These are phyloP conservation scores for Cyanoliseus patagonus DNA, from an alignment of 2,113 vertebrate genomes.

Conservation along the genomic window DNA sequence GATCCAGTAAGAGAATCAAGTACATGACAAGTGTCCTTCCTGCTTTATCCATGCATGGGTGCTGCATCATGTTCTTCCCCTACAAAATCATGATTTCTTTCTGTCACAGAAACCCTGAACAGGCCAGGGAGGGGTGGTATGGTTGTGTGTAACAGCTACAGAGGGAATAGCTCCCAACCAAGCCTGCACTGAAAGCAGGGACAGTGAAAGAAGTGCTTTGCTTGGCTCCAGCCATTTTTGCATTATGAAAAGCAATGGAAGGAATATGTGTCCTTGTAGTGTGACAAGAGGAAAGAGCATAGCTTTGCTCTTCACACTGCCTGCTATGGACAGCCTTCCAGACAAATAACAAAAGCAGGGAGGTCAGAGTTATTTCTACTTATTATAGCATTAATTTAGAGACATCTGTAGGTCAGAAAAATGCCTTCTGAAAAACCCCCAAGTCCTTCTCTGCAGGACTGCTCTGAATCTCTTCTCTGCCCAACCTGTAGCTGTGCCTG, in stretches of 20 bases:
- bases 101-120: neutral
- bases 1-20: neutral
- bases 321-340: neutral
- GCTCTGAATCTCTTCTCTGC: too few relatives aligned
- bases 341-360: neutral
- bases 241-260: neutral
- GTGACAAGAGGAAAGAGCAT: neutral
- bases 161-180: neutral
- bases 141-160: fast-evolving
- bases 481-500: too few relatives aligned
- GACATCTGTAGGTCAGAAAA: neutral
- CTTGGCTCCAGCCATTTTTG: neutral
- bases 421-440: neutral
- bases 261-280: fast-evolving
- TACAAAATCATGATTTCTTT: neutral
- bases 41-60: neutral
- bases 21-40: too few relatives aligned
- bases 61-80: neutral
- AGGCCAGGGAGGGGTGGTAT: neutral
- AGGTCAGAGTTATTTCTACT: neutral
- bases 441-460: too few relatives aligned
- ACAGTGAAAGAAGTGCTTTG: neutral
- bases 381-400: neutral
- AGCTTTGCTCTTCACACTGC: neutral
- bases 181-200: neutral